Percentiles rank a stretch among this genome's conserved stretches.
These are phyloP conservation scores for Lathronympha strigana DNA, from an alignment of 2,888 invertebrate genomes.

Conservation along the genomic window DNA sequence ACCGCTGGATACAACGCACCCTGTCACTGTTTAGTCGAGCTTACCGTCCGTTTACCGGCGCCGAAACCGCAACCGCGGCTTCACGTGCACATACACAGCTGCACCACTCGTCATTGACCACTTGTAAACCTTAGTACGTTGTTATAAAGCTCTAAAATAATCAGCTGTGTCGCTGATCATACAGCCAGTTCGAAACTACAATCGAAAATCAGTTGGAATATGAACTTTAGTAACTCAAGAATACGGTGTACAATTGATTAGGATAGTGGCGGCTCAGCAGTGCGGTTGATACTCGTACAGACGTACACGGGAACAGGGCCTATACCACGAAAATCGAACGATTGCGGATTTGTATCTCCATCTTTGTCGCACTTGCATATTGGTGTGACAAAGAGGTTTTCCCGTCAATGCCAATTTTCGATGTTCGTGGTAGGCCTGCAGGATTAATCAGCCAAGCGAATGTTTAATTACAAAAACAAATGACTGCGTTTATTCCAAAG, in stretches of 20 bases:
- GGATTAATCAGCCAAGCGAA: constrained; percentile 10
- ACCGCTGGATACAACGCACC: constrained; percentile 49
- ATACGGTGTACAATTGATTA: background rate
- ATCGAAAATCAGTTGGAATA: background rate
- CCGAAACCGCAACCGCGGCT: constrained; percentile 57
- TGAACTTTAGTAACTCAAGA: background rate
- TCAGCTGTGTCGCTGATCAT: background rate
- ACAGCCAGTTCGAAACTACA: background rate
- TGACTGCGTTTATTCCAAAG: background rate
- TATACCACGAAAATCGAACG: no score
- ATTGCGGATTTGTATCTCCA: no score
- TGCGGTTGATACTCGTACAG: constrained; percentile 6
- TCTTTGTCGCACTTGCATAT: no score
- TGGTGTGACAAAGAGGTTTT: no score
- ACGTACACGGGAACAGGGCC: no score
- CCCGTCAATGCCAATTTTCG: no score
- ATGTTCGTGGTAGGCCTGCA: no score
- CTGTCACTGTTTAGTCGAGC: constrained; percentile 74
- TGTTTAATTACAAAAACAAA: constrained; percentile 17
- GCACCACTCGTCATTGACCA: background rate
- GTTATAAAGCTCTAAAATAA: background rate
- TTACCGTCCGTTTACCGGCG: constrained; percentile 77
- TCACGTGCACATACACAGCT: constrained; percentile 26
- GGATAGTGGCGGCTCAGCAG: background rate
- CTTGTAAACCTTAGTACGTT: background rate